Base-by-base conservation (phyloP, 1,140 invertebrate genomes). In the Asobara japonica region DNA sequence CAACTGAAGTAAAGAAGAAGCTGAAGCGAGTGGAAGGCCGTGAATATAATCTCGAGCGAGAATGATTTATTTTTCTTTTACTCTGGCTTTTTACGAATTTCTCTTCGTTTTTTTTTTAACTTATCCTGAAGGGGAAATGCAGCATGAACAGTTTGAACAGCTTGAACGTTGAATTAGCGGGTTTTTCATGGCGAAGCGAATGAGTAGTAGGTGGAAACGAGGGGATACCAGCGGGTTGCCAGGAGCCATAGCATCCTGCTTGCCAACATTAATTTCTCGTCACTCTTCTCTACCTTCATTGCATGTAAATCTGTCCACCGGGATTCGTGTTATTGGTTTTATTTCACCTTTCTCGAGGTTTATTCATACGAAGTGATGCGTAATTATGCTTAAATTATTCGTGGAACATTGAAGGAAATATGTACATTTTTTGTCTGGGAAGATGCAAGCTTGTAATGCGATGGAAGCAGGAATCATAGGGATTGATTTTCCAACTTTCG, bases 241-340 rank as follows among this genome's bases (percentile, higher is more conserved):
- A 80, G 79, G 72, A 80, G 79, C 77, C 13, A 74, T 76, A 65
- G 72, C 65, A 27, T 56, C 51, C 51, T 56, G 18, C 51, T 27
- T 80, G 76, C 75, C 75, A 76, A 78, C 74, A 79, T 78, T 79
- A 74, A 75, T 80, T 78, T 79, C 78, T 78, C 78, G 77, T 80
- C 74, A 78, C 73, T 77, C 72, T 76, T 74, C 71, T 69, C 71
- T 48, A 48, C 56, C 48, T 33, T 69, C 29, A 20, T 65, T 13
- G 29, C 62, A 33, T 13, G 51, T 60, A 22, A 60, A 69, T 67
- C 33, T 65, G 10, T 45, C n/a, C 41, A 45, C 41, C 41, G 13
- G 18, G 41, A 45, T 16, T 45, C 10, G 36, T 38, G 13, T 45
- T 11, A 13, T 45, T 45, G 1, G 1, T 45, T 16, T 45, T 13